Conservation (phyloP, 2,113 vertebrate species). For the Donacobius atricapilla region DNA sequence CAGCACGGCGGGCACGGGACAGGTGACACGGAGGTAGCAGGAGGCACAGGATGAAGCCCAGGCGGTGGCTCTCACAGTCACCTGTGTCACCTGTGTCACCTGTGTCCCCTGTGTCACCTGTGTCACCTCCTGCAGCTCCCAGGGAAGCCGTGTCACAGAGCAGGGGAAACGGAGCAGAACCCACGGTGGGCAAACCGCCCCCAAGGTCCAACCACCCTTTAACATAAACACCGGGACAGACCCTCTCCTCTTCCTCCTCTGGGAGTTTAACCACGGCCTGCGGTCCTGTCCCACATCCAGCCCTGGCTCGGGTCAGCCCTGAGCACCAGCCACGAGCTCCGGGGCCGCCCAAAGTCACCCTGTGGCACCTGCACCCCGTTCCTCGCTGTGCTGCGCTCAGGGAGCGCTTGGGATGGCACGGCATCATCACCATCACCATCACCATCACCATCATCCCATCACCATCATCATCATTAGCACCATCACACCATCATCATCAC, state of each 20-base stretch:
- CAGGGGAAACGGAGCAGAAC: neutral
- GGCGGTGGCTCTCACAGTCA: neutral
- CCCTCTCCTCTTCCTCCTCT: neutral
- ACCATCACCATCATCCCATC: neutral
- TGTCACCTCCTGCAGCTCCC: neutral
- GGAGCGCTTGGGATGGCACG: neutral
- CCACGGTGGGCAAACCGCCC: neutral
- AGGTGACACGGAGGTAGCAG: neutral
- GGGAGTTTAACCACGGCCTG: accelerated
- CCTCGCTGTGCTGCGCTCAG: accelerated
- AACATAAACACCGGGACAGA: accelerated
- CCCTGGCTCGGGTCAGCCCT: neutral
- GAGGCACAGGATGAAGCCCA: neutral
- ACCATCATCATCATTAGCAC: no score
- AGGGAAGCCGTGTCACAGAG: neutral
- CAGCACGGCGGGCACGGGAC: neutral
- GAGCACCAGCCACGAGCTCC: neutral
- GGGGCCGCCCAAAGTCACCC: neutral
- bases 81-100: neutral
- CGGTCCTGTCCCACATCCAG: neutral
- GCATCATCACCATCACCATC: accelerated
- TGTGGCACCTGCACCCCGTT: neutral
- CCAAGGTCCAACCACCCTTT: neutral
- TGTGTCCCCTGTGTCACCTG: neutral
- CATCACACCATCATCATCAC: neutral